Conservation (phyloP, 1,140 invertebrate species). For the Temnothorax curvispinosus region DNA sequence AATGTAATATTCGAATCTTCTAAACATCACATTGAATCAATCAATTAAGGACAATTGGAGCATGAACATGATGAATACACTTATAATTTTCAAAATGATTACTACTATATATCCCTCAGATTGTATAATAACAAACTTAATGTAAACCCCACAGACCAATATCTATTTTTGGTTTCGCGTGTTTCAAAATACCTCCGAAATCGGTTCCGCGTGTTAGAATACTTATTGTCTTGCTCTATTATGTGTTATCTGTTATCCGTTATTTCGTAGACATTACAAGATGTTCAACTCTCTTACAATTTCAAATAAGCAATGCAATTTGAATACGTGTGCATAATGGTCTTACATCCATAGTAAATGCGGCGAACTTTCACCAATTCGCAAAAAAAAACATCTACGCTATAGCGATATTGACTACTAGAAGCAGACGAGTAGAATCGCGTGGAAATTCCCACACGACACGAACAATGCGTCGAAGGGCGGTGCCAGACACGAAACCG, state of each 20-base stretch:
- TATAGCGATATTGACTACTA: conserved; percentile 62
- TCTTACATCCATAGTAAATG: background rate
- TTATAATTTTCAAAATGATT: background rate
- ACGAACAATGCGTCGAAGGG: conserved; percentile 72
- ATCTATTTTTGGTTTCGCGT: conserved; percentile 13
- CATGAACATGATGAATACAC: background rate
- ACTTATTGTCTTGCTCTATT: background rate
- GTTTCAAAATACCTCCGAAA: background rate
- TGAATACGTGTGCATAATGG: background rate
- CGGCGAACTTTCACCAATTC: background rate
- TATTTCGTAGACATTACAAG: background rate
- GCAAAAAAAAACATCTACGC: background rate
- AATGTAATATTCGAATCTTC: background rate
- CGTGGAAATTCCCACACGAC: conserved; percentile 72
- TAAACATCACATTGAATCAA: background rate
- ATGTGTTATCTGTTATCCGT: background rate
- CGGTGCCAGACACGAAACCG: conserved; percentile 80
- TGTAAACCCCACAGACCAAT: background rate
- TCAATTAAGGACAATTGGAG: background rate
- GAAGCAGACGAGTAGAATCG: conserved; percentile 40
- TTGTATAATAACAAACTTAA: background rate
- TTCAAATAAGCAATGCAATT: background rate
- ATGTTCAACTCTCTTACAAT: background rate
- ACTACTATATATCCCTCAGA: background rate
- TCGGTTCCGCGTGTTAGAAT: background rate